Evolutionary conservation across 2,113 vertebrate genomes (phyloP).

Genomic region (Sminthopsis crassicaudata): DNA sequence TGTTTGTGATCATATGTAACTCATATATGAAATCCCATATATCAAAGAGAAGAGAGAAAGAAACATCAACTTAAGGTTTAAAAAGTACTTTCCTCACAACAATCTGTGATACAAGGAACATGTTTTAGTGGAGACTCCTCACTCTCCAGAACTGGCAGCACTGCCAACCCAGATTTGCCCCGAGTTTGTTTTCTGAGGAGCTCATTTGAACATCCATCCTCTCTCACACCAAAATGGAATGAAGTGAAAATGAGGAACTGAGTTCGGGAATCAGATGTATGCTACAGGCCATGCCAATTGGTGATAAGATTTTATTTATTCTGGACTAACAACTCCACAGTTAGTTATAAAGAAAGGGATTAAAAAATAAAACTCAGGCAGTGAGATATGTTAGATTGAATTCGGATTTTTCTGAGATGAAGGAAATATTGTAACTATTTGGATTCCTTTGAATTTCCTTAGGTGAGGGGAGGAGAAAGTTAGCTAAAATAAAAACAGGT

Average conservation of each 20-base stretch:
- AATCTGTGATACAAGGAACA: background rate
- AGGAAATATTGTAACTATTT: background rate
- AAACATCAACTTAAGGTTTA: background rate
- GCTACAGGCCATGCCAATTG: background rate
- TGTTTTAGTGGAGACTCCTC: background rate
- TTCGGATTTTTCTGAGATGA: background rate
- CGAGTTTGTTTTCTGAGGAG: background rate
- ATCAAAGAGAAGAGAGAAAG: background rate
- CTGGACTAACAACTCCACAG: background rate
- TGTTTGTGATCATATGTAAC: background rate
- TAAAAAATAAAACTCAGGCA: background rate
- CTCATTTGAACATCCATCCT: background rate
- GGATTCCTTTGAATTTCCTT: background rate
- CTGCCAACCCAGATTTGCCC: background rate
- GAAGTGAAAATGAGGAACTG: background rate
- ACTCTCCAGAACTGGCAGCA: background rate
- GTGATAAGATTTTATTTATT: background rate
- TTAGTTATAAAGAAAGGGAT: background rate
- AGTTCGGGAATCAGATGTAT: background rate
- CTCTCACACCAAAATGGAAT: background rate
- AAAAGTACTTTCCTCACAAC: background rate
- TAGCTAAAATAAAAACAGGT: background rate
- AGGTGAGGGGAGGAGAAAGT: background rate
- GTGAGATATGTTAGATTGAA: background rate
- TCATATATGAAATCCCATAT: background rate